These are phyloP conservation scores for Pocillopora verrucosa DNA, from an alignment of 64 coral and sea anemone species.

Conservation along the genomic window DNA sequence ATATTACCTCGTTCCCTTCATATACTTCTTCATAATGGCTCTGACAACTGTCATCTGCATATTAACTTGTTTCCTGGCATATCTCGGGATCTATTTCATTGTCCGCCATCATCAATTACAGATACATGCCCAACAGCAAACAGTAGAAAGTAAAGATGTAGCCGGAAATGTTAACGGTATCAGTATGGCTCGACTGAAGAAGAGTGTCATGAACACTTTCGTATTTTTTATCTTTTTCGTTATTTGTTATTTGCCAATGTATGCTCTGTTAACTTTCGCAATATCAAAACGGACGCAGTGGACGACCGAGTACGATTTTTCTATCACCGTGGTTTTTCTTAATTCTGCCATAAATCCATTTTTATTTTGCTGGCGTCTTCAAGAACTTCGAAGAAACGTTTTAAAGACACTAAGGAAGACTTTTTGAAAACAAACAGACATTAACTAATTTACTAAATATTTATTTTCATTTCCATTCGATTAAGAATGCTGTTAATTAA, in stretches of 20 bases:
- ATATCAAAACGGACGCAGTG: not conserved
- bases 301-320: not conserved
- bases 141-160: not conserved
- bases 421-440: not conserved
- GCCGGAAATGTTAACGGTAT: not conserved
- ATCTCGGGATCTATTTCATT: constrained; percentile 29
- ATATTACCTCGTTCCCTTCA: not conserved
- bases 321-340: constrained; percentile 10
- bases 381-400: constrained; percentile 11
- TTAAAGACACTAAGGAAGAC: not conserved
- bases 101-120: constrained; percentile 31
- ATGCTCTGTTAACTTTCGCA: no score
- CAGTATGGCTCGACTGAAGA: not conserved
- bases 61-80: not conserved
- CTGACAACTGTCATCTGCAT: not conserved
- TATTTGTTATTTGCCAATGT: not conserved
- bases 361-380: constrained; percentile 36
- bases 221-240: not conserved
- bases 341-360: constrained; percentile 46
- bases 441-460: no score
- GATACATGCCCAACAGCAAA: constrained; percentile 15
- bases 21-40: constrained; percentile 9
- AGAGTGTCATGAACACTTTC: not conserved
- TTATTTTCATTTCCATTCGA: no score
- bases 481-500: no score